Evolutionary conservation across 2,113 vertebrate genomes (phyloP).

Genomic region (Sigmodon hispidus): DNA sequence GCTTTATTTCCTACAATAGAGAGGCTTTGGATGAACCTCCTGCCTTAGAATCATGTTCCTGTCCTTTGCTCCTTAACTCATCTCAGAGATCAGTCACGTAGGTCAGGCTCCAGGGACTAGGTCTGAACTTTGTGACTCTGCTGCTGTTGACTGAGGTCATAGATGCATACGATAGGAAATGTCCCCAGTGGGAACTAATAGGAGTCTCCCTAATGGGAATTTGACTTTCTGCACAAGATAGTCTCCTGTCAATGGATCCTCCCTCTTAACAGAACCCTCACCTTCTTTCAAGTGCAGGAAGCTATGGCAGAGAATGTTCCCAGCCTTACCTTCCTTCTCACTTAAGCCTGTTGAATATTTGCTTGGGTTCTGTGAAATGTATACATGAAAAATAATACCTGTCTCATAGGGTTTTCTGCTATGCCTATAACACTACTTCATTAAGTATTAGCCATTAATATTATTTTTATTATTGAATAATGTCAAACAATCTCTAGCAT

Average conservation of each 20-base stretch:
- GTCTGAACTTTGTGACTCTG: background rate
- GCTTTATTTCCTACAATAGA: background rate
- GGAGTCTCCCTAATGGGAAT: background rate
- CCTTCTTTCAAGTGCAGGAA: background rate
- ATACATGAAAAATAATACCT: background rate
- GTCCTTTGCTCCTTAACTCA: background rate
- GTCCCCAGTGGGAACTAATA: background rate
- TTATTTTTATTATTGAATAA: background rate
- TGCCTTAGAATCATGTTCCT: background rate
- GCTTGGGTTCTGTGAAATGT: background rate
- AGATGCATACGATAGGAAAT: background rate
- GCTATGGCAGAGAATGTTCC: background rate
- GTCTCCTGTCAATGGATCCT: background rate
- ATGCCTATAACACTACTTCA: background rate
- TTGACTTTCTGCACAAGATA: background rate
- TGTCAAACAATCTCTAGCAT: background rate
- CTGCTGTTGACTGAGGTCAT: background rate
- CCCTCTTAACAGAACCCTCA: background rate
- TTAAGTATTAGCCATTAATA: background rate
- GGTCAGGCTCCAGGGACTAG: background rate
- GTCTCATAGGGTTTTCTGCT: background rate
- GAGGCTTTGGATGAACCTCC: background rate
- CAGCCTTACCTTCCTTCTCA: background rate
- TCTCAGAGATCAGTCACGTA: background rate
- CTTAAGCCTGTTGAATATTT: background rate